A percentile compares a stretch with the other conserved stretches of the same genome.
phyloP scores from a whole-genome alignment of 1,140 invertebrate species.

The Apis dorsata region DNA sequence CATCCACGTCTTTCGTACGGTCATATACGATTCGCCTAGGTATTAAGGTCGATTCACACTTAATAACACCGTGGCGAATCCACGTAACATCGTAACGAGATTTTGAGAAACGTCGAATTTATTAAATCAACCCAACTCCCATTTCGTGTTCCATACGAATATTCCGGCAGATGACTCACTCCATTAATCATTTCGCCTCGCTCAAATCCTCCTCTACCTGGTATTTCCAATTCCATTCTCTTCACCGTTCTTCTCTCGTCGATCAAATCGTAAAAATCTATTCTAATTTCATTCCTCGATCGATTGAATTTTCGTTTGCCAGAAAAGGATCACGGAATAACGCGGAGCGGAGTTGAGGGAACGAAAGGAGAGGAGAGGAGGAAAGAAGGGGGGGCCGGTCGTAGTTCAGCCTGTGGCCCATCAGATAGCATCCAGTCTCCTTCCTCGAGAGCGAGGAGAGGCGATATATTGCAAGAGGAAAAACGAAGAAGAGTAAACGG shows the following conservation, averaged over 20 bases:
- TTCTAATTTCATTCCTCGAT: background rate
- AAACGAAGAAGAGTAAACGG: constrained; percentile 5
- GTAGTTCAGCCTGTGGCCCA: constrained; percentile 70
- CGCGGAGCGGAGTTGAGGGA: background rate
- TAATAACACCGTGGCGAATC: constrained; percentile 55
- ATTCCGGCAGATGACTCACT: constrained; percentile 8
- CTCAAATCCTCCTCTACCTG: too few relatives aligned
- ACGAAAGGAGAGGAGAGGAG: constrained; percentile 31
- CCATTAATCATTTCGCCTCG: constrained; percentile 49
- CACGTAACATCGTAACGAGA: constrained; percentile 46
- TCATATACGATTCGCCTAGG: constrained; percentile 51
- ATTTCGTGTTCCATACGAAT: constrained; percentile 41
- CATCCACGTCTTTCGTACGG: constrained; percentile 50
- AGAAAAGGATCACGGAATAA: constrained; percentile 31
- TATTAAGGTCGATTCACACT: constrained; percentile 65
- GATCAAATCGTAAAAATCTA: background rate
- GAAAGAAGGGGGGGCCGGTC: constrained; percentile 56
- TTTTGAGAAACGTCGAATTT: constrained; percentile 49
- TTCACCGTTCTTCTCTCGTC: background rate
- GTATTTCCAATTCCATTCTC: background rate
- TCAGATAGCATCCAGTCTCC: constrained; percentile 64
- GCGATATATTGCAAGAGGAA: constrained; percentile 1
- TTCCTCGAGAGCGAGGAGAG: constrained; percentile 46
- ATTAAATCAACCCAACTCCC: constrained; percentile 29
- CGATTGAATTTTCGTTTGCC: background rate